These are phyloP conservation scores for Orgyia antiqua DNA, from an alignment of 2,888 invertebrate species.

Conservation along the genomic window DNA sequence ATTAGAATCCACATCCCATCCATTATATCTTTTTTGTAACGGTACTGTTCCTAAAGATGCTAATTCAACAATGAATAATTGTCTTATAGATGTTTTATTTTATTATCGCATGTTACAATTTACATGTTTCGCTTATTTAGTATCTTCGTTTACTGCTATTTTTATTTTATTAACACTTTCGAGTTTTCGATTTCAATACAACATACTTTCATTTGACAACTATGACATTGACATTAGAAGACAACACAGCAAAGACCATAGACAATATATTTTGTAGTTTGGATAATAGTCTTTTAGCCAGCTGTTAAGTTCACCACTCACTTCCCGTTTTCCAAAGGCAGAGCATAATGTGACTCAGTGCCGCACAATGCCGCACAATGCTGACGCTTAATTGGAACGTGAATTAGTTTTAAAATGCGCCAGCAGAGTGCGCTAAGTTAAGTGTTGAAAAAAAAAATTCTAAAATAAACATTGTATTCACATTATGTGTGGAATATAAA, in stretches of 20 bases:
- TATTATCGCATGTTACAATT: constrained; percentile 29
- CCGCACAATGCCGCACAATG: too few species aligned
- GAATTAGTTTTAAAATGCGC: too few species aligned
- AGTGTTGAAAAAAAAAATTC: too few species aligned
- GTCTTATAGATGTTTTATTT: constrained; percentile 20
- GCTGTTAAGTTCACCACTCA: too few species aligned
- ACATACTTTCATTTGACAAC: constrained; percentile 5
- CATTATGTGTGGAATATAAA: too few species aligned
- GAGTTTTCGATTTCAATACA: constrained; percentile 5
- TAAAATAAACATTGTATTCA: too few species aligned
- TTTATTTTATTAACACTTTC: constrained; percentile 19
- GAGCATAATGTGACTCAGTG: too few species aligned
- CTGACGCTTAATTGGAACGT: too few species aligned
- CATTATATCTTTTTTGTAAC: constrained; percentile 73
- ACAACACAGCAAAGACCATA: constrained; percentile 16
- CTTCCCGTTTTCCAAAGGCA: too few species aligned
- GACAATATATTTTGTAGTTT: not conserved
- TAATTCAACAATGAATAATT: constrained; percentile 14
- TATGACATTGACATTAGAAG: constrained; percentile 25
- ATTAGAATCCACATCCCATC: constrained; percentile 91
- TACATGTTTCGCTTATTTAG: constrained; percentile 32
- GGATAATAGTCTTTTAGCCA: not conserved
- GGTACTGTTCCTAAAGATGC: constrained; percentile 10
- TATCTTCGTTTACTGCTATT: constrained; percentile 25
- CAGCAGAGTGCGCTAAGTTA: too few species aligned